Conservation (phyloP, 2,888 invertebrate genomes). For the Darwinula stevensoni region DNA sequence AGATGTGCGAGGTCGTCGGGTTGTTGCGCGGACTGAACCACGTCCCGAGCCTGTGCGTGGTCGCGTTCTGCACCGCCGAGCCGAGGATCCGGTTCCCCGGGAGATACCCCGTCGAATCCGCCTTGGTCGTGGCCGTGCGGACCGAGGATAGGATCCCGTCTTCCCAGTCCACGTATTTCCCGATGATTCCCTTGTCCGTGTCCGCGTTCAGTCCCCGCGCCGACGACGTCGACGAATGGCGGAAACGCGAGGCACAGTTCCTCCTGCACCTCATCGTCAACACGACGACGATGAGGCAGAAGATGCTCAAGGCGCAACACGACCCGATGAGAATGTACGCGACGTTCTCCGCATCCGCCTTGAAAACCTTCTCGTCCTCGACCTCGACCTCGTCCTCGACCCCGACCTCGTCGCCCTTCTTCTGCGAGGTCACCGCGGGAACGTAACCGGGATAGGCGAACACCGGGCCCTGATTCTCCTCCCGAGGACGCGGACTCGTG, state of each 20-base stretch:
- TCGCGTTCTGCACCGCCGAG: neutral
- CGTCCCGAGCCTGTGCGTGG: neutral
- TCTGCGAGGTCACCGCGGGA: neutral
- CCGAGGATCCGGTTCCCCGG: no score
- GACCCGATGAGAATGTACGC: constrained; percentile 8
- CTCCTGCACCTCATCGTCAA: constrained; percentile 8
- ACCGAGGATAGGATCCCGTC: neutral
- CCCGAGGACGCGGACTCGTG: neutral
- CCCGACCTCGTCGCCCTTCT: neutral
- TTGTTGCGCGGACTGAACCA: no score
- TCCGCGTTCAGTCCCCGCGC: neutral
- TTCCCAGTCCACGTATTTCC: constrained; percentile 1
- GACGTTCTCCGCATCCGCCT: constrained; percentile 6
- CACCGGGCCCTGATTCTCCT: neutral
- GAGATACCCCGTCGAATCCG: no score
- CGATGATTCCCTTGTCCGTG: no score
- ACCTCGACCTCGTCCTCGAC: neutral
- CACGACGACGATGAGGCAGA: constrained; percentile 7
- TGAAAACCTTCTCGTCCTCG: neutral
- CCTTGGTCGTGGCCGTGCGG: no score
- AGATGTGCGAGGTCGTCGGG: no score
- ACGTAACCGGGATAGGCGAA: neutral
- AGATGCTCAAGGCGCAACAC: constrained; percentile 7
- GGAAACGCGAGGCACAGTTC: neutral
- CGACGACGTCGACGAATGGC: no score